Evolutionary conservation across 2,113 vertebrate genomes (phyloP).

Genomic region (Campylorhamphus procurvoides): DNA sequence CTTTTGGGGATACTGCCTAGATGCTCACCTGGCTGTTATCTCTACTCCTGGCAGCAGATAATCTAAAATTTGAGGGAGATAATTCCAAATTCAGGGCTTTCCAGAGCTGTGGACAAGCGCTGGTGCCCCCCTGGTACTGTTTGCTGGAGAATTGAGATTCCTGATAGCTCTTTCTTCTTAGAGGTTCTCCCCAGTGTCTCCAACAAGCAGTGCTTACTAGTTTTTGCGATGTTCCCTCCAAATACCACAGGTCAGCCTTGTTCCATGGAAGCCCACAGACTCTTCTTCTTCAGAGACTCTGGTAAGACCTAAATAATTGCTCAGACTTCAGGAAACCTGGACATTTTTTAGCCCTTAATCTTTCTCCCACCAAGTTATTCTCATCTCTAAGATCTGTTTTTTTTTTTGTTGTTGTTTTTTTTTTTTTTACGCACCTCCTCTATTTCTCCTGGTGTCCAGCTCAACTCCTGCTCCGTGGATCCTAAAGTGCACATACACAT

Average conservation of each 20-base stretch:
- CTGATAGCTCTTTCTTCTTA: background rate
- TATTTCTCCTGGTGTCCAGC: background rate
- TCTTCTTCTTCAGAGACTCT: background rate
- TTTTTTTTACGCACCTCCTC: constrained; percentile 12
- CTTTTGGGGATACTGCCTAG: background rate
- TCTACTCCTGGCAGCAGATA: background rate
- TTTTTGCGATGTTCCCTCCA: background rate
- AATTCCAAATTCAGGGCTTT: background rate
- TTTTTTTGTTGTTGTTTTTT: background rate
- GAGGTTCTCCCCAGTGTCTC: background rate
- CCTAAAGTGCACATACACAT: background rate
- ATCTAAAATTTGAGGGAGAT: background rate
- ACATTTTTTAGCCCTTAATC: background rate
- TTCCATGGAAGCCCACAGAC: background rate
- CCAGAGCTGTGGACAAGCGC: background rate
- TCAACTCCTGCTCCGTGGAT: constrained; percentile 16
- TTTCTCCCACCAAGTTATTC: background rate
- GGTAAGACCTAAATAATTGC: background rate
- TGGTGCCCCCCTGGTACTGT: background rate
- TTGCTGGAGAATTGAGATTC: background rate
- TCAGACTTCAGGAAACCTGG: background rate
- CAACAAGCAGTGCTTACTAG: background rate
- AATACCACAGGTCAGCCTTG: rapidly evolving
- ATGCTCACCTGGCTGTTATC: background rate
- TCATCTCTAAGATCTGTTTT: background rate